Conservation (phyloP, 1,140 invertebrate species). For the Camponotus pennsylvanicus region DNA sequence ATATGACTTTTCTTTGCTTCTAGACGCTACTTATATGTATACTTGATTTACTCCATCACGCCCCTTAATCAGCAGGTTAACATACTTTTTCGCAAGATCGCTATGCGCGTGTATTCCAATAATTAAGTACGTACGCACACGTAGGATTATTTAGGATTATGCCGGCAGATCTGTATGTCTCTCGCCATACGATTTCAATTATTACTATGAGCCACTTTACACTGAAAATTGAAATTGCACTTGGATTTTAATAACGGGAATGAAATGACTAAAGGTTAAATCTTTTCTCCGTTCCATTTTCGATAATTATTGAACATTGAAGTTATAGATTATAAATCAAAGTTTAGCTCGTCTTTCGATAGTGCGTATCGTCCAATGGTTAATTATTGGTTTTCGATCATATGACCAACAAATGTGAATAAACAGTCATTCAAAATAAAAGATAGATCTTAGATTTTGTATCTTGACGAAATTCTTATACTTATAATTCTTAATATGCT, state of each 20-base stretch:
- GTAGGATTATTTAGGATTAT: neutral
- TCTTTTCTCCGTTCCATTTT: too few relatives aligned
- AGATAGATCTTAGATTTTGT: neutral
- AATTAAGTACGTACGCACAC: constrained; percentile 37
- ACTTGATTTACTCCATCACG: constrained; percentile 16
- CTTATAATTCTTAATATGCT: neutral
- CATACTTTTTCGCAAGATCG: constrained; percentile 33
- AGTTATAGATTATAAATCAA: neutral
- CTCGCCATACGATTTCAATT: neutral
- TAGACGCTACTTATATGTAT: neutral
- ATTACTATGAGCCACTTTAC: neutral
- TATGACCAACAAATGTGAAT: neutral
- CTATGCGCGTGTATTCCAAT: constrained; percentile 19
- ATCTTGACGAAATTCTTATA: neutral
- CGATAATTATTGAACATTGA: neutral
- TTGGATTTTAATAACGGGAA: neutral
- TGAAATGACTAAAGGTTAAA: neutral
- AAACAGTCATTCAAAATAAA: neutral
- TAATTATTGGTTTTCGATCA: neutral
- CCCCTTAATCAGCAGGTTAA: constrained; percentile 49
- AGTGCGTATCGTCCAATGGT: neutral
- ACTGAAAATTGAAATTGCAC: neutral
- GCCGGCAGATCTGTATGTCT: neutral
- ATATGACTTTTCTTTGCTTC: neutral
- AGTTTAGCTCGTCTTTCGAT: neutral